These are phyloP conservation scores for Andinoacara biseriatus DNA, from an alignment of 2,113 vertebrate genomes.

Conservation along the genomic window DNA sequence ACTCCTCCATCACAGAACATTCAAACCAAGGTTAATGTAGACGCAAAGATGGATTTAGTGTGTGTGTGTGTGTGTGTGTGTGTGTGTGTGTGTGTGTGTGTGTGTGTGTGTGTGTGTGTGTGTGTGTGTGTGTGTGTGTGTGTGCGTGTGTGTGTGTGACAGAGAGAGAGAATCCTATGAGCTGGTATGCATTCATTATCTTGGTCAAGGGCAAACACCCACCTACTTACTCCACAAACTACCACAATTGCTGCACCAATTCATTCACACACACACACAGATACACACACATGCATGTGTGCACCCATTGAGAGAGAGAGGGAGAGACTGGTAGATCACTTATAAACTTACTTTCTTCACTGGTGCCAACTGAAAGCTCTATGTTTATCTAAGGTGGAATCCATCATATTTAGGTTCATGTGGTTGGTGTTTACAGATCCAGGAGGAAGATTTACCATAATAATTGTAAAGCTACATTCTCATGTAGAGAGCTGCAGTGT, in stretches of 20 bases:
- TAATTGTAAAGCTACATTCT: not conserved
- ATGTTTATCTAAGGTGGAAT: not conserved
- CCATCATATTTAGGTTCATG: not conserved
- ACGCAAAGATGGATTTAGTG: slow-evolving; percentile 27
- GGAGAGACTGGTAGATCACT: not conserved
- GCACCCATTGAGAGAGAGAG: not conserved
- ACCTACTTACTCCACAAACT: slow-evolving; percentile 35
- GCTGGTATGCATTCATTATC: slow-evolving; percentile 57
- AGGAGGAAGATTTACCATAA: not conserved
- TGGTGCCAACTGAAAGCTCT: not conserved
- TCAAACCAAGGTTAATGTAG: slow-evolving; percentile 66
- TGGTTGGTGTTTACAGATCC: not conserved
- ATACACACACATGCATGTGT: not conserved
- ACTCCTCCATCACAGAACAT: slow-evolving; percentile 52
- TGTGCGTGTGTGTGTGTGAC: not conserved
- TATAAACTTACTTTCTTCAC: not conserved
- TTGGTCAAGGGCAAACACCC: slow-evolving; percentile 65
- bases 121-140: not conserved
- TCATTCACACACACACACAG: slow-evolving; percentile 35
- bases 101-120: not conserved
- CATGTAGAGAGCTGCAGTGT: not conserved
- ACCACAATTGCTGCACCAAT: slow-evolving; percentile 40
- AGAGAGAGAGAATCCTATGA: slow-evolving; percentile 12
- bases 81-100: slow-evolving; percentile 21
- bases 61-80: slow-evolving; percentile 26